Evolutionary conservation across 2,888 invertebrate species (phyloP), one percentile per base, ranked within the genome.

Genomic region (Nowickia ferox): DNA sequence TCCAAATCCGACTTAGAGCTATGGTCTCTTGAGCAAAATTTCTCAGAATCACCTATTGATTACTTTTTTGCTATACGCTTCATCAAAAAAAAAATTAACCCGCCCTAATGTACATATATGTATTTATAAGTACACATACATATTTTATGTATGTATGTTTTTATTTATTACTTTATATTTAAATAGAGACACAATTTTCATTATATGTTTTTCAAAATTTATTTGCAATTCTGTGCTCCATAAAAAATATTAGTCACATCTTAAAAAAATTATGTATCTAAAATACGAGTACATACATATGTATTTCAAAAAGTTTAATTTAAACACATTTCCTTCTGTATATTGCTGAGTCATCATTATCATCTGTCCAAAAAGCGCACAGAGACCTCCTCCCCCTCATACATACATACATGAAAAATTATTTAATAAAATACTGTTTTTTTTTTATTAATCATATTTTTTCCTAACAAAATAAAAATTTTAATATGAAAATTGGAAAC

Each of bases 401-500:
- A 30, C 6, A 30, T 6, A 4, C 2, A 30, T 30, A 30, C 30
- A 30, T 30, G 30, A 30, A 30, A 6, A 30, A 30, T 30, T 30
- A 30, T 30, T 30, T 30, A 30, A 30, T 30, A 30, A 30, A 30
- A 30, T 30, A 30, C 22, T 22, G 22, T 66, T 68, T 15, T 66
- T 3, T 11, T 51, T 78, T 63, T 79, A 55, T 71, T 63, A 79
- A 79, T 55, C 63, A 79, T 53, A 61, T 22, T 66, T 59, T 38
- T 40, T 66, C 57, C 30, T 57, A 44, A 30, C 15, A 79, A 19
- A 13, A 59, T 40, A 22, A 57, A 30, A 38, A 65, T 48, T 65
- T 48, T 22, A 55, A 80, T 57, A 40, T 65, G 72, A 81, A 81
- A 81, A 81, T 72, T 65, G 65, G 68, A 74, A 63, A 61, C 44